phyloP scores from a whole-genome alignment of 2,113 vertebrate species.

The Psilopogon haemacephalus region DNA sequence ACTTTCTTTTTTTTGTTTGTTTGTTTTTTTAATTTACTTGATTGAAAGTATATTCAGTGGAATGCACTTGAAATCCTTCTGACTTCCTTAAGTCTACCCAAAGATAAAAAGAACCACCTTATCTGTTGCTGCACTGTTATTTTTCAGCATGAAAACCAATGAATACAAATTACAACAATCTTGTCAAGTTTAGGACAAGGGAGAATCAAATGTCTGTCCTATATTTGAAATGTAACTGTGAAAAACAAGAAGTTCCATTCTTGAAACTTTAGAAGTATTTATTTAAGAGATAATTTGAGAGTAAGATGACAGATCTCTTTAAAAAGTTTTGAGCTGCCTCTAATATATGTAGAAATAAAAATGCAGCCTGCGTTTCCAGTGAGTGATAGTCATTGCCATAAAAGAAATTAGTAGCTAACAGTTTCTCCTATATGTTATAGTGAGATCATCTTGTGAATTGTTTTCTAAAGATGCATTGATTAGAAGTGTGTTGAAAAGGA shows the following conservation, averaged over 20 bases:
- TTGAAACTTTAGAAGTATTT: background rate
- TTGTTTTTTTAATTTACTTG: background rate
- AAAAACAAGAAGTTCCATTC: background rate
- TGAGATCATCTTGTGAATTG: background rate
- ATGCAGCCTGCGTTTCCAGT: background rate
- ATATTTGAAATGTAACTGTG: background rate
- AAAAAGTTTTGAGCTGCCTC: background rate
- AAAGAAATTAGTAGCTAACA: rapidly evolving
- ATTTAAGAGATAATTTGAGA: background rate
- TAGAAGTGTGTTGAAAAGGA: background rate
- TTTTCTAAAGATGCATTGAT: background rate
- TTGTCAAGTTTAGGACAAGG: background rate
- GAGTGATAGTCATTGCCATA: background rate
- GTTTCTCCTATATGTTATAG: background rate
- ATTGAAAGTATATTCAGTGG: background rate
- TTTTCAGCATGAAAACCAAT: background rate
- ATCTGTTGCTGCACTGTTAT: background rate
- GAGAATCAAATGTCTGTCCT: background rate
- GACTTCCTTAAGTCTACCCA: background rate
- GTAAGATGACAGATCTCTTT: background rate
- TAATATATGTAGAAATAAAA: background rate
- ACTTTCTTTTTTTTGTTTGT: background rate
- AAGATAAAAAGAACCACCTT: background rate
- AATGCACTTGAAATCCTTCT: constrained; percentile 44
- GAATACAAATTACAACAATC: background rate